Evolutionary conservation across 2,888 invertebrate genomes (phyloP), one percentile per base, ranked within the genome.

Genomic region (Ceriagrion tenellum): DNA sequence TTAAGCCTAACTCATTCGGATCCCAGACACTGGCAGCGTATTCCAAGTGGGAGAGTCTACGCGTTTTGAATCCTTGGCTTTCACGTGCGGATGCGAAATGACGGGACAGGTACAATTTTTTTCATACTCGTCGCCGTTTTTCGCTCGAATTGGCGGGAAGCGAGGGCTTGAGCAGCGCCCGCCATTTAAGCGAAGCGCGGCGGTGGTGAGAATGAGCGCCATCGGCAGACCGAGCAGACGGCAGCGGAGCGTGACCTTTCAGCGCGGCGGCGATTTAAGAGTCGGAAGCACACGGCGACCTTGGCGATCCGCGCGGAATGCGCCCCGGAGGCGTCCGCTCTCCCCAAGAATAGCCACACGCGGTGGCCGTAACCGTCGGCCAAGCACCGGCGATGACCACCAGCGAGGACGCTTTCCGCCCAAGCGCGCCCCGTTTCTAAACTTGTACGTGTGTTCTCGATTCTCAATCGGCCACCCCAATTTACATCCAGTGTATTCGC

Each of bases 201-300:
- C 47, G 47, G 30, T 26, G 81, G 81, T 81, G 81, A 81, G 26
- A 69, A 69, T 69, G 69, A 30, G 26, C 81, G 81, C 81, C 81
- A 35, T 81, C 81, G 35, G 12, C 69, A 56, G 8, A n/a, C 47
- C 59, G 16, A 20, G 59, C 69, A 13, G 26, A 26, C 81, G 81
- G 30, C 69, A 69, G 69, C 81, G 35, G 81, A 81, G 81, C 81
- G 35, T 81, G 81, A 81, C 81, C 81, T 81, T 81, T 81, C 8
- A 81, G 81, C 81, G 81, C 81, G 20, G 59, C 59, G 23, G 30
- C 81, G 81, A 81, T 81, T 81, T 81, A 81, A 81, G 81, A 81
- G 81, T 81, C 81, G 81, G 81, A 81, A 81, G 81, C 81, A 81
- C 35, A 35, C 81, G 81, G 81, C 81, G 81, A 81, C 81, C 81